Evolutionary conservation across 2,113 vertebrate species (phyloP).

Genomic region (Neolamprologus ventralis): DNA sequence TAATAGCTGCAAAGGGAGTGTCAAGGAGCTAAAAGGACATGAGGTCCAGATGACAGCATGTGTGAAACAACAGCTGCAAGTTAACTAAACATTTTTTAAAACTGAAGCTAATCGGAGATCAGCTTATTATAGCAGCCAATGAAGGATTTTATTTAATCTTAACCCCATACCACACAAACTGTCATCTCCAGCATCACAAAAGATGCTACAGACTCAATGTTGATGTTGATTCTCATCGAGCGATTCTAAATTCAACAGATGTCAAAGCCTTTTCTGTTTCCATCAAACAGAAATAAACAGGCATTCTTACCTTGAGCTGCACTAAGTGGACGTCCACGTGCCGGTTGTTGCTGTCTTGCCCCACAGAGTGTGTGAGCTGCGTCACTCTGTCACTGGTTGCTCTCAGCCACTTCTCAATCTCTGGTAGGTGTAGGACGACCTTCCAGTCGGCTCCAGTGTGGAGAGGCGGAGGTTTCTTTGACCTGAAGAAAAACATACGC

Average conservation of each 20-base stretch:
- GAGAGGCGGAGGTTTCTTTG: conserved; percentile 85
- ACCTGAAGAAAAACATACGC: neutral
- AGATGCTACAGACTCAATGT: neutral
- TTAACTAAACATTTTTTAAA: neutral
- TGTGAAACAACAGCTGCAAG: neutral
- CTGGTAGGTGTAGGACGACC: conserved; percentile 92
- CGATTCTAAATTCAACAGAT: neutral
- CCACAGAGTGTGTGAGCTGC: conserved; percentile 88
- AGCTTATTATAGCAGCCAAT: neutral
- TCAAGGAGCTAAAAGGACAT: neutral
- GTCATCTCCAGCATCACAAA: neutral
- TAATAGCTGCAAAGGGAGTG: neutral
- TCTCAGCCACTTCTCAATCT: conserved; percentile 95
- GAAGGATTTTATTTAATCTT: neutral
- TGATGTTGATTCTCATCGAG: neutral
- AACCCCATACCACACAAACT: neutral
- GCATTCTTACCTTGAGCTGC: conserved; percentile 85
- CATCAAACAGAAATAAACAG: neutral
- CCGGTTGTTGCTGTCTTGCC: conserved; percentile 82
- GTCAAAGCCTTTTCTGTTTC: neutral
- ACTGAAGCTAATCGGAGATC: neutral
- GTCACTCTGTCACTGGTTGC: conserved; percentile 83
- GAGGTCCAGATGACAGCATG: neutral
- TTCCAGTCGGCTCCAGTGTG: conserved; percentile 96
- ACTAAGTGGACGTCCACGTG: conserved; percentile 95